Evolutionary conservation across 2,113 vertebrate genomes (phyloP), one percentile per base, ranked within the genome.

Genomic region (Grammomys surdaster): DNA sequence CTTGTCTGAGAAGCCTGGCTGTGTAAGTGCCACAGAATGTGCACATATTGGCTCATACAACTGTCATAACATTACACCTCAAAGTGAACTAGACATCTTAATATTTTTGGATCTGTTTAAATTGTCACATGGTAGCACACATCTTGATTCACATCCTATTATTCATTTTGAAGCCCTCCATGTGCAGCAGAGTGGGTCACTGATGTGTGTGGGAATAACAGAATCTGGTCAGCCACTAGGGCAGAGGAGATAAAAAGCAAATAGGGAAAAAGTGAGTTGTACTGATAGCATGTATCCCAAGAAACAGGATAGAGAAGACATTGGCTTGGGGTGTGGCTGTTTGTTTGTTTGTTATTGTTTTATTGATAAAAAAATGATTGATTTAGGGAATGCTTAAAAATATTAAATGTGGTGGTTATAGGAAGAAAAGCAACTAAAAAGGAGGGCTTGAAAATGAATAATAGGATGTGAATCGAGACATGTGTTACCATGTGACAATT

Each of bases 151-250:
- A 48, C 46, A 48, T 48, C 46, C 46, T 48, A 48, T 48, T 48
- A 5, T 48, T 48, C 46, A 48, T 48, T 48, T 48, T 48, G 4
- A 48, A 48, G 46, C 7, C 46, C 46, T 7, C 46, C 40, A 54
- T 36, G 16, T 26, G 5, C 0, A 43, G 7, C 26, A 73, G 33
- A 65, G 31, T 33, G 48, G 54, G 63, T 31, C 13, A 12, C 9
- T 89, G 60, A 43, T 67, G 16, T 77, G 8, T 78, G 78, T 75
- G 63, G 2, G 16, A 86, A 90, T 4, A 77, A 20, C 1, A 24
- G 28, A 7, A 2, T 1, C 48, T 26, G 6, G 36, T 43, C 3
- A 2, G 54, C 40, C 36, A 72, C 0, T 31, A 33, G 40, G 24
- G 40, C 19, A 16, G 2, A 5, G 6, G 20, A 0, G 0, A 48